phyloP scores from a whole-genome alignment of 2,888 invertebrate species.

The Onthophagus sagittarius region DNA sequence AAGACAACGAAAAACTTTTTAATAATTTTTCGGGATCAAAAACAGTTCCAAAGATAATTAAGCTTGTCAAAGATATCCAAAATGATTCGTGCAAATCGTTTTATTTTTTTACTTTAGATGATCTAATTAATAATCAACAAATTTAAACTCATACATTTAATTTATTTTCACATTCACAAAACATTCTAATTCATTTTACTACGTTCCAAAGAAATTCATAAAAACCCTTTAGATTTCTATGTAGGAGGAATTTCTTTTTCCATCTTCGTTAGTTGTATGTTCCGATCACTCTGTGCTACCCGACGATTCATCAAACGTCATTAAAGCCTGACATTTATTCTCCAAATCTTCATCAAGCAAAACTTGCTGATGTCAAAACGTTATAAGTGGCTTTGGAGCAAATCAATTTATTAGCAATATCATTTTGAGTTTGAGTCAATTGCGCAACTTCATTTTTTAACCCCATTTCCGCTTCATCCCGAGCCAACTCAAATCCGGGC shows the following conservation, averaged over 20 bases:
- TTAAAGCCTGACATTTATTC: conserved; percentile 73
- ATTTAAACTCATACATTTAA: too few species aligned
- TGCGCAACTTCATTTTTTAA: conserved; percentile 70
- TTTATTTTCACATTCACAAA: too few species aligned
- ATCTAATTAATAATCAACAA: too few species aligned
- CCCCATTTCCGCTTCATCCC: conserved; percentile 70
- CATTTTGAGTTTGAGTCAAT: conserved; percentile 62
- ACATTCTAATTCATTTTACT: too few species aligned
- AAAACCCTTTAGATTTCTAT: conserved; percentile 24
- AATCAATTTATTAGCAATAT: conserved; percentile 64
- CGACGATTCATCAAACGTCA: conserved; percentile 55
- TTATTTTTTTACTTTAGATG: too few species aligned
- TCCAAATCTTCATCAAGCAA: conserved; percentile 65
- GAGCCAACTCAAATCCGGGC: conserved; percentile 46
- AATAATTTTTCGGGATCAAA: too few species aligned
- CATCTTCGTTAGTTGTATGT: conserved; percentile 68
- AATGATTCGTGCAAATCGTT: too few species aligned
- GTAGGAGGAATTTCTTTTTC: conserved; percentile 56
- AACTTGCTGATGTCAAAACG: conserved; percentile 62
- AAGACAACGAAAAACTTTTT: too few species aligned
- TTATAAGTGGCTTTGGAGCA: conserved; percentile 70
- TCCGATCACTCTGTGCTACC: conserved; percentile 60
- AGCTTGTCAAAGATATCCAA: too few species aligned
- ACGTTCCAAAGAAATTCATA: too few species aligned
- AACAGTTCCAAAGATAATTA: too few species aligned